Conservation (phyloP, 1,140 invertebrate species). For the Diachasma alloeum region DNA sequence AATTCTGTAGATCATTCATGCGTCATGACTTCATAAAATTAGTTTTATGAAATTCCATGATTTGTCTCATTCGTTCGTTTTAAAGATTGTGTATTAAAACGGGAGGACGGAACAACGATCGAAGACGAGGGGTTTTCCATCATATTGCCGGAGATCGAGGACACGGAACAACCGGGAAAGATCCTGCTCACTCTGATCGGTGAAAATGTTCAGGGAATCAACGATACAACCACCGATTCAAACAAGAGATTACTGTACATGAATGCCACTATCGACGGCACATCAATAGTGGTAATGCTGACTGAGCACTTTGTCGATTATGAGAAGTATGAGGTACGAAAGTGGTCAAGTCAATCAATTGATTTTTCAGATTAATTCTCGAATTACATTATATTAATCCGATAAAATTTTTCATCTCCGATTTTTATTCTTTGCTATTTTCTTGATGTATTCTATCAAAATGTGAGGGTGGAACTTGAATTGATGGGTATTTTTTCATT, state of each 20-base stretch:
- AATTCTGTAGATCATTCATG: no score
- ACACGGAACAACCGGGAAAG: background rate
- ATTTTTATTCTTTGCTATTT: no score
- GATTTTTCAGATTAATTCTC: no score
- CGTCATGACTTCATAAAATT: no score
- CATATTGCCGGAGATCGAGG: background rate
- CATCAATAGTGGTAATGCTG: background rate
- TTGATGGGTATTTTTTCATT: no score
- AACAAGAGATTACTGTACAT: background rate
- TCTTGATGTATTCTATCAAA: no score
- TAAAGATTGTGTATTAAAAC: background rate
- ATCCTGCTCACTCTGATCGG: background rate
- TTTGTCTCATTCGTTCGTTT: no score
- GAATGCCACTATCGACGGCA: background rate
- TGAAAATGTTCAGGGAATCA: background rate
- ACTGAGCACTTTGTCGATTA: slow-evolving; percentile 10
- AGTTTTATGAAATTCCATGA: no score
- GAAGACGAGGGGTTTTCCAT: background rate
- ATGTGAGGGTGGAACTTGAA: no score
- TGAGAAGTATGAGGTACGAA: slow-evolving; percentile 10
- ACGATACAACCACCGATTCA: background rate
- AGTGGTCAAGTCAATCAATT: background rate
- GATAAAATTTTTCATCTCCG: no score
- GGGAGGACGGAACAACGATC: background rate
- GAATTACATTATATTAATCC: no score